These are phyloP conservation scores for Microctenopoma lineatum DNA, from an alignment of 2,797 vertebrate species.

Conservation along the genomic window DNA sequence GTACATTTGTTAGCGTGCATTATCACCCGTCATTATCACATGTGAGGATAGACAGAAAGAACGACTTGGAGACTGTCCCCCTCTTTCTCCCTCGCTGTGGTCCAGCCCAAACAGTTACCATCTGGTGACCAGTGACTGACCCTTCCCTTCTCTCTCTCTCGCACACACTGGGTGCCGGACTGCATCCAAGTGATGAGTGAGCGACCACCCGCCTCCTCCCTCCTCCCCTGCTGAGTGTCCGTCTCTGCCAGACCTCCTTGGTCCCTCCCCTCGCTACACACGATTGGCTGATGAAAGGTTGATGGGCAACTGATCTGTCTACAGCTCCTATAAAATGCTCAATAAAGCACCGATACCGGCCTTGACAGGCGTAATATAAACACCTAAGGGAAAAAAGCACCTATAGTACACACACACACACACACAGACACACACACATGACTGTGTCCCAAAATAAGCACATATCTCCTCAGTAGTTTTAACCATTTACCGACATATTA, in stretches of 20 bases:
- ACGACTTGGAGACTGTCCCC: constrained; percentile 61
- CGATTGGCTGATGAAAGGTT: constrained; percentile 82
- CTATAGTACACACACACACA: constrained; percentile 23
- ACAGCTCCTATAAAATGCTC: constrained; percentile 75
- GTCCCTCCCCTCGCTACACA: constrained; percentile 62
- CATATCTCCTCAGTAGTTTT: constrained; percentile 38
- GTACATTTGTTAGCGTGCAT: constrained; percentile 75
- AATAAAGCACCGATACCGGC: constrained; percentile 67
- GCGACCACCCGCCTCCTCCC: constrained; percentile 51
- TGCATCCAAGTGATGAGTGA: constrained; percentile 78
- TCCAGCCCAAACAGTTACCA: constrained; percentile 83
- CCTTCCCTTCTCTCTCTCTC: constrained; percentile 59
- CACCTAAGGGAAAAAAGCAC: constrained; percentile 53
- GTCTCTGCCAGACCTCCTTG: constrained; percentile 67
- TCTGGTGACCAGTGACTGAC: constrained; percentile 84
- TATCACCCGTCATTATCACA: constrained; percentile 72
- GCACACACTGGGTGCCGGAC: constrained; percentile 53
- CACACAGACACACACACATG: constrained; percentile 19
- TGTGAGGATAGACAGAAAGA: constrained; percentile 32
- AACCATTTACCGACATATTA: constrained; percentile 40
- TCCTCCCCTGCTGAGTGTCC: constrained; percentile 51
- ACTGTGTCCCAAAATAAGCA: constrained; percentile 53
- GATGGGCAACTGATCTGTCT: constrained; percentile 70
- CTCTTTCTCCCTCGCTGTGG: constrained; percentile 62
- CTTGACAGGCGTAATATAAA: constrained; percentile 66